A percentile compares a stretch with the other conserved stretches of the same genome.
phyloP scores from a whole-genome alignment of 2,888 invertebrate genomes.

The Sussaba pulchella region DNA sequence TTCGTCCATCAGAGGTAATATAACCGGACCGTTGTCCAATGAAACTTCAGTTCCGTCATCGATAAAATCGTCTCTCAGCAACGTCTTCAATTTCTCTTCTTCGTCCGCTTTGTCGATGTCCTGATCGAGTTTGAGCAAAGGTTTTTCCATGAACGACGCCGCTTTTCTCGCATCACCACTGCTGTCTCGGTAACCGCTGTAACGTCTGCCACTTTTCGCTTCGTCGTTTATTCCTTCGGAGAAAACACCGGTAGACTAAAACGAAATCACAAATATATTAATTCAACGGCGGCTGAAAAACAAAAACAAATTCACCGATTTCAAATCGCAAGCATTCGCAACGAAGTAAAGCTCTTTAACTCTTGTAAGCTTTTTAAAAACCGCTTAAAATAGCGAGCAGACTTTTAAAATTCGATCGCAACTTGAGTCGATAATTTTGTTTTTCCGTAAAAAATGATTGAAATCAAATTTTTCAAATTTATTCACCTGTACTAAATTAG shows the following conservation, averaged over 20 bases:
- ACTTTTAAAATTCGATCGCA: too few species aligned
- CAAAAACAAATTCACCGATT: constrained; percentile 23
- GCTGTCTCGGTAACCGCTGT: constrained; percentile 58
- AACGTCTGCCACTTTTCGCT: constrained; percentile 68
- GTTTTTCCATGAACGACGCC: constrained; percentile 73
- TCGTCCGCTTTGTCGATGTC: constrained; percentile 79
- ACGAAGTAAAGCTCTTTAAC: neutral
- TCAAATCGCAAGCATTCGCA: neutral
- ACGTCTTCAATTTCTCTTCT: constrained; percentile 78
- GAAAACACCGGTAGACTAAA: constrained; percentile 80
- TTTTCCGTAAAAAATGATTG: too few species aligned
- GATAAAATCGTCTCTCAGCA: constrained; percentile 83
- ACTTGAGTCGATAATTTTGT: too few species aligned
- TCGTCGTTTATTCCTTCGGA: constrained; percentile 78
- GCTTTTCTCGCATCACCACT: constrained; percentile 64
- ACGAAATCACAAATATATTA: too few species aligned
- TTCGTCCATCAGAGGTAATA: constrained; percentile 78
- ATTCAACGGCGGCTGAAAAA: too few species aligned
- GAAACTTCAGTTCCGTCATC: constrained; percentile 77
- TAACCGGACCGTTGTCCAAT: constrained; percentile 76
- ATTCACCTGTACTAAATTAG: constrained; percentile 77
- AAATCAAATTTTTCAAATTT: neutral
- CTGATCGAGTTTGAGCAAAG: constrained; percentile 78
- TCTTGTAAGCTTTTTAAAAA: too few species aligned
- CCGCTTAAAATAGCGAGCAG: too few species aligned